These are phyloP conservation scores for Rhopilema esculentum DNA, from an alignment of 30 jellyfish, hydroid and myxozoan species.

Conservation along the genomic window DNA sequence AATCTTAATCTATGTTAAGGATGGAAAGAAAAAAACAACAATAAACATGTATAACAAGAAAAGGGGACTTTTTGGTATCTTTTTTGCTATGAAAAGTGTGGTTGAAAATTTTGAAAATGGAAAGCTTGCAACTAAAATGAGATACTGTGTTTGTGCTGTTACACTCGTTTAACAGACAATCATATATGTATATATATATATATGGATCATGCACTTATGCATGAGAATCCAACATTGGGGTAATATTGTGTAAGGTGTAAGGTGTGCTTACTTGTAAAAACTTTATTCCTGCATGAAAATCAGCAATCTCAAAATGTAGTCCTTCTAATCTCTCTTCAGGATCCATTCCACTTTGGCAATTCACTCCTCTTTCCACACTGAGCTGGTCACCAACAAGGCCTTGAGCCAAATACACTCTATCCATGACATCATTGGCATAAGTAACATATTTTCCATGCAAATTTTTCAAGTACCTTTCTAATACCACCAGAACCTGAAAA, in stretches of 20 bases:
- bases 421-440: background rate
- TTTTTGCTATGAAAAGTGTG: background rate
- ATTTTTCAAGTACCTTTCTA: constrained; percentile 4
- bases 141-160: background rate
- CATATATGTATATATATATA: background rate
- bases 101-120: background rate
- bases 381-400: constrained; percentile 50
- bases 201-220: background rate
- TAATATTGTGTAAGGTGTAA: background rate
- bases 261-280: constrained; percentile 17
- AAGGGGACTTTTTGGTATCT: background rate
- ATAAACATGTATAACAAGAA: background rate
- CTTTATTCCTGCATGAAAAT: constrained; percentile 31
- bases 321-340: constrained; percentile 34
- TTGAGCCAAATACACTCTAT: constrained; percentile 16
- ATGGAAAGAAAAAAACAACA: background rate
- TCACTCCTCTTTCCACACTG: constrained; percentile 44
- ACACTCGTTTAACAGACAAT: background rate
- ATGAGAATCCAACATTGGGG: background rate
- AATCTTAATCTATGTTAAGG: background rate
- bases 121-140: background rate
- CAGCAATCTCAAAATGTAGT: constrained; percentile 24
- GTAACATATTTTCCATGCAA: constrained; percentile 47
- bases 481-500: constrained; percentile 36
- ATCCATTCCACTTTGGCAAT: constrained; percentile 7